phyloP scores from a whole-genome alignment of 2,113 vertebrate species.

The Alosa alosa region DNA sequence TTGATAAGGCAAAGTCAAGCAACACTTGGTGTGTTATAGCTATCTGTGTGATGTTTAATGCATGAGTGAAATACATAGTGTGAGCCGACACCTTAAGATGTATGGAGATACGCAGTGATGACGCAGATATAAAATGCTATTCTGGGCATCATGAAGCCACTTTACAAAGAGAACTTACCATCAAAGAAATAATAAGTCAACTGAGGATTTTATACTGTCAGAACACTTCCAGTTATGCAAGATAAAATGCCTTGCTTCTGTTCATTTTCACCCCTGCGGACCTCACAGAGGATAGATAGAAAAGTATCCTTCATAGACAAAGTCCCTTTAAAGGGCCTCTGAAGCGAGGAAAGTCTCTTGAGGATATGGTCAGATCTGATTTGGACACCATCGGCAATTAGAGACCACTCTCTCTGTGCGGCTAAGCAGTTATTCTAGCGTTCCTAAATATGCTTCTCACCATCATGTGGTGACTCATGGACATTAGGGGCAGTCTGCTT shows the following conservation, averaged over 20 bases:
- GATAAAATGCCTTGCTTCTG: background rate
- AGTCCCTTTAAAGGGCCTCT: background rate
- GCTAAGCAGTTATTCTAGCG: background rate
- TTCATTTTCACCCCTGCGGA: background rate
- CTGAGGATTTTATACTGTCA: background rate
- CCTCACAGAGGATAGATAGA: background rate
- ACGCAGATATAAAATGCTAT: background rate
- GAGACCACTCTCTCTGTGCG: no score
- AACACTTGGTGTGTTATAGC: background rate
- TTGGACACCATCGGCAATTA: background rate
- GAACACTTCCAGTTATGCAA: background rate
- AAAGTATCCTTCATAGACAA: background rate
- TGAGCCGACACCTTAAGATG: background rate
- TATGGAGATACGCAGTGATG: background rate
- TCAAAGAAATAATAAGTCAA: background rate
- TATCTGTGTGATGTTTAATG: constrained; percentile 17
- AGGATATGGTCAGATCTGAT: background rate
- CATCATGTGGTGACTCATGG: background rate
- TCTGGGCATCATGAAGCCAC: background rate
- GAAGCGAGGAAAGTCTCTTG: background rate
- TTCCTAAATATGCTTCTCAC: background rate
- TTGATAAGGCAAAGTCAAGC: background rate
- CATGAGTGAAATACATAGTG: background rate
- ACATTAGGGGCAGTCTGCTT: background rate
- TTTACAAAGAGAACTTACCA: background rate